A percentile compares a stretch with the other conserved stretches of the same genome.
These are phyloP conservation scores for Dynastes grantii DNA, from an alignment of 2,888 invertebrate species.

Conservation along the genomic window DNA sequence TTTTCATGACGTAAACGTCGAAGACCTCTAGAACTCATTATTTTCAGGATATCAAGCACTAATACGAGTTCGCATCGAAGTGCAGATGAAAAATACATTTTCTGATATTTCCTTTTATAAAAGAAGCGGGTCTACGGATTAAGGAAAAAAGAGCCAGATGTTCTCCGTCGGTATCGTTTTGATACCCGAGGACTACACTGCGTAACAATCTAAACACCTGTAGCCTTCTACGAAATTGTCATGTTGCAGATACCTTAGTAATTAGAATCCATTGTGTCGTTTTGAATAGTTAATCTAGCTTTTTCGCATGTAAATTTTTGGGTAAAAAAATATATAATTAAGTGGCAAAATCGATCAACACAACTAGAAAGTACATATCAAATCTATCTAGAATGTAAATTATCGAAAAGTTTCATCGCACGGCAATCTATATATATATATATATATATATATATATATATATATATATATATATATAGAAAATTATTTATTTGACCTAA, in stretches of 20 bases:
- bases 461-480: too few relatives aligned
- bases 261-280: not conserved
- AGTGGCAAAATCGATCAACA: too few relatives aligned
- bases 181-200: slow-evolving; percentile 13
- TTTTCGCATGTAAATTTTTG: too few relatives aligned
- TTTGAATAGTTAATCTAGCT: too few relatives aligned
- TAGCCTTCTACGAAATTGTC: slow-evolving; percentile 26
- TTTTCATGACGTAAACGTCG: slow-evolving; percentile 15
- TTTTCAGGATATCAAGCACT: slow-evolving; percentile 9
- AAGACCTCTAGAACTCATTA: slow-evolving; percentile 18
- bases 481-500: too few relatives aligned
- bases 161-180: slow-evolving; percentile 29
- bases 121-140: not conserved
- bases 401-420: too few relatives aligned
- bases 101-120: slow-evolving; percentile 18
- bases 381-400: too few relatives aligned
- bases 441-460: too few relatives aligned
- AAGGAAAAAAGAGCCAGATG: slow-evolving; percentile 5
- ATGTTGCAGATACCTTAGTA: not conserved
- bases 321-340: too few relatives aligned
- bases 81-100: slow-evolving; percentile 28
- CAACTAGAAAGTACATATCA: too few relatives aligned
- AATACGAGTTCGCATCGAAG: slow-evolving; percentile 13
- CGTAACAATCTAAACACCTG: slow-evolving; percentile 34
- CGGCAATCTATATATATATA: too few relatives aligned